Base-by-base conservation (phyloP, 2,797 vertebrate species). In the Passerculus sandwichensis region DNA sequence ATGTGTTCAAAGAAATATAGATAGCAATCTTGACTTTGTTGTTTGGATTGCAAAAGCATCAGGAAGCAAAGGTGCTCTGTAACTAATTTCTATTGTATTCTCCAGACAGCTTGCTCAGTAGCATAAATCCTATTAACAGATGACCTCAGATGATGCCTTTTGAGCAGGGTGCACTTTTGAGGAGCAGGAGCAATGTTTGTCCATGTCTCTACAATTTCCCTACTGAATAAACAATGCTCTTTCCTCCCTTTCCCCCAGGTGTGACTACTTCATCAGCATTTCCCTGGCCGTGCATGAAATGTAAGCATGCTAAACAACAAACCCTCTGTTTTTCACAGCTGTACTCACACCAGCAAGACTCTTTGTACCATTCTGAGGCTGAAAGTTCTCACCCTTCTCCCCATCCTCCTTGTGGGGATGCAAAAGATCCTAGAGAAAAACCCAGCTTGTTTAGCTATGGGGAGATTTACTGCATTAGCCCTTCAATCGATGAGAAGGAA, bases 81-180 rank as follows among this genome's bases (percentile, higher is more conserved):
- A 96, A 93, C 71, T 93, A 86, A 90, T 91, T 94, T 89, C 79
- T 93, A 65, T 91, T 93, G 88, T 95, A 23, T 88, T 94, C 89
- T 86, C 57, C 61, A 95, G 77, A 90, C n/a, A 73, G 45, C 64
- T 93, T 91, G 66, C 74, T 94, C 57, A 40, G 60, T 88, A 91
- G 76, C 53, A 47, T 65, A 92, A 93, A 85, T 86, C 32, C 70
- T 96, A 70, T 87, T 91, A 92, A 92, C 65, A 91, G 57, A 74
- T 85, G 40, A 76, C 65, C 66, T 85, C 88, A 82, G 60, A 91
- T 64, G 50, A 30, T 94, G 76, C 44, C 71, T 82, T 93, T 80
- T 81, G 85, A 91, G 71, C 1, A 1, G 44, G 36, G 32, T 73
- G 50, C 65, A 79, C 32, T 93, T 96, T 44, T 76, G 66, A 94